Evolutionary conservation across 2,113 vertebrate genomes (phyloP).

Genomic region (Chaenocephalus aceratus): DNA sequence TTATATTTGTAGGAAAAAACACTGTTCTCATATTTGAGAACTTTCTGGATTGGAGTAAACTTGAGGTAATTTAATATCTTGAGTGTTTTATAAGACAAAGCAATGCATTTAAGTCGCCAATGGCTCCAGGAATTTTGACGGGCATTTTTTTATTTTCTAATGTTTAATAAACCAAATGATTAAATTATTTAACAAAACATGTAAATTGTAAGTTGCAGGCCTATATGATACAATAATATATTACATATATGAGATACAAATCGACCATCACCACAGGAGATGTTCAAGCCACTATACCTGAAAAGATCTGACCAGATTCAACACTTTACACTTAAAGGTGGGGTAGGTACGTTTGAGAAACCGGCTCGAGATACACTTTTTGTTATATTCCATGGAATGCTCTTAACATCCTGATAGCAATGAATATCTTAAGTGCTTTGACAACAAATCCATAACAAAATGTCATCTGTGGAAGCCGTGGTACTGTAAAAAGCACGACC

Average conservation of each 20-base stretch:
- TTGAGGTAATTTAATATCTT: neutral
- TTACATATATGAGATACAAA: neutral
- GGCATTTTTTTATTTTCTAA: neutral
- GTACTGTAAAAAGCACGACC: too few relatives aligned
- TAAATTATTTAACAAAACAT: too few relatives aligned
- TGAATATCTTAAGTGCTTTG: too few relatives aligned
- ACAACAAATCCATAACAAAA: too few relatives aligned
- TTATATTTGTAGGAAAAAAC: neutral
- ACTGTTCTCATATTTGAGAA: neutral
- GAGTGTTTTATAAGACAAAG: neutral
- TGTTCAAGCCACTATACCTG: neutral
- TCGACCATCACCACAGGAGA: neutral
- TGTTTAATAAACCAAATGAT: neutral
- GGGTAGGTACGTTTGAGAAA: too few relatives aligned
- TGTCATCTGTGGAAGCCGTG: too few relatives aligned
- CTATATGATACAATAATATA: neutral
- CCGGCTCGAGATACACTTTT: too few relatives aligned
- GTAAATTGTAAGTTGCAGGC: neutral
- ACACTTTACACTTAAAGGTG: neutral
- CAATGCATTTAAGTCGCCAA: neutral
- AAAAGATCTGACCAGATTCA: constrained; percentile 1
- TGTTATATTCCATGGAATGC: too few relatives aligned
- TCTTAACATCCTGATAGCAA: too few relatives aligned
- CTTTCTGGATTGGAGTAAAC: neutral
- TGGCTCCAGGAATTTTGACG: neutral